phyloP scores from a whole-genome alignment of 2,113 vertebrate genomes.

The Alouatta palliata region DNA sequence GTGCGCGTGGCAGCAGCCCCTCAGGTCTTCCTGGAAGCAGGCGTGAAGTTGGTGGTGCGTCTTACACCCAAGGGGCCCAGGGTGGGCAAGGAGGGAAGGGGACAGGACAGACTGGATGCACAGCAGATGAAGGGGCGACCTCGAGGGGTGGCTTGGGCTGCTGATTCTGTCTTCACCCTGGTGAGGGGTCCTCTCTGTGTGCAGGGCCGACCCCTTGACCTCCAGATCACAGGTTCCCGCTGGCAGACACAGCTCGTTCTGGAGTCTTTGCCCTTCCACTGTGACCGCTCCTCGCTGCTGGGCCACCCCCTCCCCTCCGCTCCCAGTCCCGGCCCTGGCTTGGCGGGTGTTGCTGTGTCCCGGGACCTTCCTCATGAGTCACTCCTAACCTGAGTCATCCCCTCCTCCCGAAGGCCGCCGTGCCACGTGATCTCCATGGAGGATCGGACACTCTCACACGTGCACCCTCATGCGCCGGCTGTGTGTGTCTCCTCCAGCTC shows the following conservation, averaged over 20 bases:
- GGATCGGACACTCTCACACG: neutral
- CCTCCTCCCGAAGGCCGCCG: neutral
- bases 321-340: too few species aligned
- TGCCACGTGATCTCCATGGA: rapidly evolving
- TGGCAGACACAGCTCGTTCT: neutral
- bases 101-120: neutral
- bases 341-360: neutral
- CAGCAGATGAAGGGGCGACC: neutral
- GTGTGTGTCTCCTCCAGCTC: neutral
- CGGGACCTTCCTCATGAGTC: neutral
- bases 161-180: neutral
- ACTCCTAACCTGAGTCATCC: neutral
- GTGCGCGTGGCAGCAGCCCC: rapidly evolving
- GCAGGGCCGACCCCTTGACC: neutral
- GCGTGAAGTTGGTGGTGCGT: neutral
- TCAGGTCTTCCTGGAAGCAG: neutral
- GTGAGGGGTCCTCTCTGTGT: neutral
- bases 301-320: neutral
- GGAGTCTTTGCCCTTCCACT: too few species aligned
- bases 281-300: neutral
- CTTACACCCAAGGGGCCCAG: neutral
- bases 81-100: neutral
- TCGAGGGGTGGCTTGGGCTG: neutral
- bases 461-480: rapidly evolving
- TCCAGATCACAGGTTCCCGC: neutral